phyloP scores from a whole-genome alignment of 2,888 invertebrate genomes.

The Lypha dubia region DNA sequence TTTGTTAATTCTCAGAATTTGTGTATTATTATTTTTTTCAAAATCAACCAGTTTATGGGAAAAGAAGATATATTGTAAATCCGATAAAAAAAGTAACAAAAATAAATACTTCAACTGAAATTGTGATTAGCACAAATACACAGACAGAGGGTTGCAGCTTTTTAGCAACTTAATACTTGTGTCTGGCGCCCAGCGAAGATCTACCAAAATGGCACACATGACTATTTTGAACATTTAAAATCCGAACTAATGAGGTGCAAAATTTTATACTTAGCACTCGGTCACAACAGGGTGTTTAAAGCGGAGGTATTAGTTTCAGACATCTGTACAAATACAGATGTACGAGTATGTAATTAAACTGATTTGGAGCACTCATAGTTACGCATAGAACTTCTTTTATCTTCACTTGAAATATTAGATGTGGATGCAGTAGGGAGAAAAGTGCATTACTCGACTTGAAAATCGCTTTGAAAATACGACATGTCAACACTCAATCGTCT shows the following conservation, averaged over 20 bases:
- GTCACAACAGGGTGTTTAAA: slow-evolving; percentile 6
- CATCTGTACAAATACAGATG: too few relatives aligned
- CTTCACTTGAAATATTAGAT: too few relatives aligned
- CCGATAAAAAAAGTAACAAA: slow-evolving; percentile 21
- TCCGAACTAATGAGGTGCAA: slow-evolving; percentile 58
- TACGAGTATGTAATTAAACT: too few relatives aligned
- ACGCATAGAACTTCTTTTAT: too few relatives aligned
- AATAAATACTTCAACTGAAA: slow-evolving; percentile 23
- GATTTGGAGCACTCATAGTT: too few relatives aligned
- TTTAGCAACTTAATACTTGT: slow-evolving; percentile 63
- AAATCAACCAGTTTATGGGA: slow-evolving; percentile 56
- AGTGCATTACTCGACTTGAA: too few relatives aligned
- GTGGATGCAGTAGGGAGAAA: too few relatives aligned
- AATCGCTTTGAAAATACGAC: too few relatives aligned
- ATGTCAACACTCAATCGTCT: too few relatives aligned
- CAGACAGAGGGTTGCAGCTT: slow-evolving; percentile 31
- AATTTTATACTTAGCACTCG: slow-evolving; percentile 18
- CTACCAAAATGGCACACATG: slow-evolving; percentile 17
- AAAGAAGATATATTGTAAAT: slow-evolving; percentile 31
- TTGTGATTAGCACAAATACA: slow-evolving; percentile 66
- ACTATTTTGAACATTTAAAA: slow-evolving; percentile 11
- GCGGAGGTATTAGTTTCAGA: slow-evolving; percentile 5
- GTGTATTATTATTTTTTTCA: slow-evolving; percentile 45
- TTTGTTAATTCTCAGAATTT: slow-evolving; percentile 62
- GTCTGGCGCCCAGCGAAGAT: slow-evolving; percentile 66